phyloP scores from a whole-genome alignment of 2,113 vertebrate genomes.

The Ictidomys tridecemlineatus region DNA sequence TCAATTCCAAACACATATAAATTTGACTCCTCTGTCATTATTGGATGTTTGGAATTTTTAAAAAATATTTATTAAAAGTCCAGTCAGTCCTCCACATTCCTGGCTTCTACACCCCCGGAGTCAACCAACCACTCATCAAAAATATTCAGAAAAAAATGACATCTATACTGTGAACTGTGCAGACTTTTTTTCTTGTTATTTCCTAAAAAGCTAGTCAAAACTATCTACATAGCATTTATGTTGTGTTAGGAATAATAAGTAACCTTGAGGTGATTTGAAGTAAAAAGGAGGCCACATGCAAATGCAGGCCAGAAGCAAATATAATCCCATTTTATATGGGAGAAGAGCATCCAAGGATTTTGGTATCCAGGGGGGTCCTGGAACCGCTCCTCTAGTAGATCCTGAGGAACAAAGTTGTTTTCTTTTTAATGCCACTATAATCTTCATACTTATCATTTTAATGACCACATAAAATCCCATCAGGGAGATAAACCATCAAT shows the following conservation, averaged over 20 bases:
- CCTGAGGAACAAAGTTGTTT: too few relatives aligned
- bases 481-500: not conserved
- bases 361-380: not conserved
- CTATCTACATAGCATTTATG: not conserved
- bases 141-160: not conserved
- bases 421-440: not conserved
- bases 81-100: not conserved
- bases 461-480: not conserved
- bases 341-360: not conserved
- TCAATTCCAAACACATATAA: not conserved
- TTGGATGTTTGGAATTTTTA: not conserved
- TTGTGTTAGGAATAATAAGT: too few relatives aligned
- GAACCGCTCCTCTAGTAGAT: too few relatives aligned
- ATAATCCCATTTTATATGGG: not conserved
- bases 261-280: not conserved
- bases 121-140: not conserved
- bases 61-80: not conserved
- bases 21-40: not conserved
- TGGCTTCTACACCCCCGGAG: not conserved
- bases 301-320: not conserved
- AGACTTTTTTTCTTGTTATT: not conserved
- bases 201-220: not conserved
- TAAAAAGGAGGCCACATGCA: not conserved
- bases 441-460: not conserved
- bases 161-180: not conserved